These are phyloP conservation scores for Nothoprocta perdicaria DNA, from an alignment of 2,113 vertebrate genomes.

Conservation along the genomic window DNA sequence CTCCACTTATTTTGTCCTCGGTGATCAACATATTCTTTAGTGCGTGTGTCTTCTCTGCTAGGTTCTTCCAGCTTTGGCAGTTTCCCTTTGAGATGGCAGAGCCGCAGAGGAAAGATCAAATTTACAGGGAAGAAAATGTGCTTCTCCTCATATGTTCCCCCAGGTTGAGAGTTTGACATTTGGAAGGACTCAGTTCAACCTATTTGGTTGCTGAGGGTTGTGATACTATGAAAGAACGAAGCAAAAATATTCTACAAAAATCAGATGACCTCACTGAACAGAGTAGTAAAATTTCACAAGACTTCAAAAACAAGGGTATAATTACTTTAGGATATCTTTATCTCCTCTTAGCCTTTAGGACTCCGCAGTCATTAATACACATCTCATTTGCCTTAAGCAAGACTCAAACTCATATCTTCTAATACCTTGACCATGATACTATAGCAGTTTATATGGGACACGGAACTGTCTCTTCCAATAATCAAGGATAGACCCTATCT, in stretches of 20 bases:
- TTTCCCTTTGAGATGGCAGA: not conserved
- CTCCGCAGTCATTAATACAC: not conserved
- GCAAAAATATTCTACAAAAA: not conserved
- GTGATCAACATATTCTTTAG: not conserved
- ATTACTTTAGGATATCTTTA: not conserved
- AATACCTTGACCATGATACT: not conserved
- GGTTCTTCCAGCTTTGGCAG: not conserved
- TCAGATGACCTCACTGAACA: not conserved
- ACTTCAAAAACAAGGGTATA: not conserved
- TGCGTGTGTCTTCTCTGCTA: not conserved
- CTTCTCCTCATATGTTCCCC: not conserved
- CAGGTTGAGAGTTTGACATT: not conserved
- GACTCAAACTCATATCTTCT: not conserved
- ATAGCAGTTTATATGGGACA: not conserved
- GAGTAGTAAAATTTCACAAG: not conserved
- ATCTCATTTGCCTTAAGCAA: not conserved
- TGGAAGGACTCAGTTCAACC: not conserved
- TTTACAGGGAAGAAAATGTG: not conserved
- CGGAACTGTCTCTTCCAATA: not conserved
- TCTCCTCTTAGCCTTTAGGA: not conserved
- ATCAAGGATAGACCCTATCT: rapidly evolving
- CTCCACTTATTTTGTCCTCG: not conserved
- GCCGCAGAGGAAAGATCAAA: not conserved
- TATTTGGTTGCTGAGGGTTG: not conserved
- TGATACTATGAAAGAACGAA: not conserved